Base-by-base conservation (phyloP, 2,888 invertebrate species). In the Macaria liturata region DNA sequence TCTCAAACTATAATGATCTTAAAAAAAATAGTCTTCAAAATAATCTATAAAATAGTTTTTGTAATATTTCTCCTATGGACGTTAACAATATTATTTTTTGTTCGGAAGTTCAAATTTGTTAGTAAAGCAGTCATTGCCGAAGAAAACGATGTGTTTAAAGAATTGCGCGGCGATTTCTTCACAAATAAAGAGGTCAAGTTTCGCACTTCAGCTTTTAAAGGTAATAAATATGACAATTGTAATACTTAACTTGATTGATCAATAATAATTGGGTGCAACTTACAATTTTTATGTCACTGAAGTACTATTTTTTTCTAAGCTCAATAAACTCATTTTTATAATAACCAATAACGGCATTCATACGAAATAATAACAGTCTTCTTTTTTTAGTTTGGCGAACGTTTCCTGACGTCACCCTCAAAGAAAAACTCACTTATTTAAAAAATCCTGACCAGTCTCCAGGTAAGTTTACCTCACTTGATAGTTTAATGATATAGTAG, bases 61-160 rank as follows among this genome's bases (percentile, higher is more conserved):
- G n/a, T 78, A 0, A 9, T 80, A 2, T 48, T 74, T 4, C 9
- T 72, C 0, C 68, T 84, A 56, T 86, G 83, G 84, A 7, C 76
- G 4, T 71, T 80, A 7, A 76, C 80, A 0, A 60, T 81, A 32
- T 44, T 81, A 9, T 73, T 77, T 3, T 70, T 84, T 20, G 46
- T 74, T 3, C 74, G 62, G 20, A 72, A 83, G 49, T 72, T 71
- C 37, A 67, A 62, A 31, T 61, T 39, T 1, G 62, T 56, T 4
- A 65, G 55, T 43, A 62, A 63, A 44, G 54, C 61, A 30, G n/a
- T 66, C 4, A 46, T 62, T 1, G 50, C 56, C 40, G 61, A 68
- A 9, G 59, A 43, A 6, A 45, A 32, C 31, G 5, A 8, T 4
- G 30, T 54, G 9, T 43, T 34, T 47, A 4, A 43, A 32, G 42